Base-by-base conservation (phyloP, 1,140 invertebrate genomes). In the Ceratina calcarata region DNA sequence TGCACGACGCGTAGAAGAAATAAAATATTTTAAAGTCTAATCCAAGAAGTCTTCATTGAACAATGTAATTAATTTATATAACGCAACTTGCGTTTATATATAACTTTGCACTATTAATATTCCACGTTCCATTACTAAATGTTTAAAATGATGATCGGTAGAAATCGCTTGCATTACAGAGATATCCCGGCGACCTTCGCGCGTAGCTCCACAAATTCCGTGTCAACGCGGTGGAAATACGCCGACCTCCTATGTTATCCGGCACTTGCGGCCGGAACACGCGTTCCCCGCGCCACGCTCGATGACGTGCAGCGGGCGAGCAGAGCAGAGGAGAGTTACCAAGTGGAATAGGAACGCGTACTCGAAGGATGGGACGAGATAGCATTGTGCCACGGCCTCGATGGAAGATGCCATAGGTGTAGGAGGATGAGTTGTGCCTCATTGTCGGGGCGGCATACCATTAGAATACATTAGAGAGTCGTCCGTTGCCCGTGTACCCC, bases 401-500 rank as follows among this genome's bases (percentile, higher is more conserved):
- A 81, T 77, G 82, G 67, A 55, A 64, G 86, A 87, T 87, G 85
- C 78, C 80, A 84, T 82, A 76, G 83, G 89, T 88, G 89, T 90
- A 86, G 89, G 90, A 78, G 86, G 86, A 91, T 91, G 90, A 91
- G 86, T 91, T 90, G 90, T 89, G 87, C 88, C 72, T 89, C 87
- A 90, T 90, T 91, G 89, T 91, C 86, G 87, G 89, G 90, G 90
- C 90, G 90, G 90, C 88, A 91, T 91, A 91, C 60, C 70, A 91
- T 91, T 91, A 90, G 86, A 91, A 90, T 91, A 90, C 79, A 89
- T 90, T 90, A 91, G 87, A 88, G 53, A 57, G 71, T 51, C 62
- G 49, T 78, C 55, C 65, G 74, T 78, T 66, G 49, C 55, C 51
- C 60, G 16, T 16, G 27, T 12, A 37, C 64, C 74, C 55, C n/a